phyloP scores from a whole-genome alignment of 2,888 invertebrate species.

The Lumbricus terrestris region DNA sequence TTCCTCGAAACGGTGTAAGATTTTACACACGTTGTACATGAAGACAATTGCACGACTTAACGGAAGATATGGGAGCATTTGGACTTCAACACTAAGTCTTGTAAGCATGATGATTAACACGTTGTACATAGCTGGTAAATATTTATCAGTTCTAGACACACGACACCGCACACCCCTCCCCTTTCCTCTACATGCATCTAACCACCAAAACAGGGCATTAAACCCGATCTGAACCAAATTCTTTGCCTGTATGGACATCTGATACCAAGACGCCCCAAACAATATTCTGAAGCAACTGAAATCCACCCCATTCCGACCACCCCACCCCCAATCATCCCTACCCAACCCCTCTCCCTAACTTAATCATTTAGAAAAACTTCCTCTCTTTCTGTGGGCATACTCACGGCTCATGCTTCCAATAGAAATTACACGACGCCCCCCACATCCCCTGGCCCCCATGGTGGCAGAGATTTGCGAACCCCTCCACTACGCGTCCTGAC shows the following conservation, averaged over 20 bases:
- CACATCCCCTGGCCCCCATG: too few species aligned
- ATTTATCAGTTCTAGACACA: background rate
- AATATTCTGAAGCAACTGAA: background rate
- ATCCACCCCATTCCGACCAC: background rate
- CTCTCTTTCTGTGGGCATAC: too few species aligned
- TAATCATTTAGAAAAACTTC: too few species aligned
- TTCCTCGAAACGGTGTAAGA: background rate
- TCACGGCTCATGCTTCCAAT: too few species aligned
- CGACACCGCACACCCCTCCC: background rate
- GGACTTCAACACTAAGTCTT: background rate
- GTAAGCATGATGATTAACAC: slow-evolving; percentile 3
- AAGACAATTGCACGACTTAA: background rate
- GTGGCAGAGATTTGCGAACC: too few species aligned
- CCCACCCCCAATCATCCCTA: background rate
- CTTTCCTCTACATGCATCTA: background rate
- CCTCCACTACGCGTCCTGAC: too few species aligned
- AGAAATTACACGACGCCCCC: too few species aligned
- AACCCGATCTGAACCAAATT: background rate
- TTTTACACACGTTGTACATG: background rate
- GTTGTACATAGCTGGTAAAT: background rate
- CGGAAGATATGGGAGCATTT: background rate
- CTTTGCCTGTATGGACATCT: background rate
- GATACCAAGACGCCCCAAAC: background rate
- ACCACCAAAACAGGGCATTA: background rate
- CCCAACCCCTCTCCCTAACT: too few species aligned